Conservation (phyloP, 1,140 invertebrate species). For the Drosophila punjabiensis region DNA sequence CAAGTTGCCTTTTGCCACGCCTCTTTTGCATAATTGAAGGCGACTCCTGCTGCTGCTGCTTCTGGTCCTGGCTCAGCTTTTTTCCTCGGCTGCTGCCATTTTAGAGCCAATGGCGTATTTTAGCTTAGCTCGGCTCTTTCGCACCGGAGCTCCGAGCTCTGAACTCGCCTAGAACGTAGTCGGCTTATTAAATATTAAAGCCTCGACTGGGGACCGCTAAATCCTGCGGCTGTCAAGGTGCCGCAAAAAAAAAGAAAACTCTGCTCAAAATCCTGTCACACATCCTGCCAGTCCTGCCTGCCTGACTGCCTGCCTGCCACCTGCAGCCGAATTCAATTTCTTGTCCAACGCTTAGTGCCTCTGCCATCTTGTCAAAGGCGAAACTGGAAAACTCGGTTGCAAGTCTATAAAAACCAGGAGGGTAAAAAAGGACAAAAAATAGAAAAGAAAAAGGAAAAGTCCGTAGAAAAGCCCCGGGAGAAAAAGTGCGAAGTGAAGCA, state of each 20-base stretch:
- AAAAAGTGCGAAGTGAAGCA: slow-evolving; percentile 1
- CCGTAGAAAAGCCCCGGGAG: slow-evolving; percentile 21
- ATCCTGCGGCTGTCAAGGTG: slow-evolving; percentile 71
- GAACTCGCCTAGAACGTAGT: slow-evolving; percentile 53
- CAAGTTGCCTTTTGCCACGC: slow-evolving; percentile 40
- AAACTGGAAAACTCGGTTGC: slow-evolving; percentile 61
- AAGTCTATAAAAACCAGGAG: slow-evolving; percentile 13
- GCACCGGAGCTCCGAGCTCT: slow-evolving; percentile 3
- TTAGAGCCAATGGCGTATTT: slow-evolving; percentile 36
- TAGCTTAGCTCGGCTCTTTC: slow-evolving; percentile 26
- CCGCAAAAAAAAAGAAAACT: slow-evolving; percentile 30
- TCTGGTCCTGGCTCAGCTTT: slow-evolving; percentile 3
- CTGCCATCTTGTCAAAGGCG: slow-evolving; percentile 55
- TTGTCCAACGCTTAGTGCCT: slow-evolving; percentile 52
- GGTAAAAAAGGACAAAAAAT: background rate
- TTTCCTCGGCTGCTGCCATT: slow-evolving; percentile 2
- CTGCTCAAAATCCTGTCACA: slow-evolving; percentile 68
- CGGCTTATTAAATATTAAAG: slow-evolving; percentile 81
- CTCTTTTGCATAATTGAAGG: slow-evolving; percentile 61
- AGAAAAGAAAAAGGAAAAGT: background rate
- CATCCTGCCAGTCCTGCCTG: slow-evolving; percentile 48
- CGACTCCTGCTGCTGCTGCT: slow-evolving; percentile 14
- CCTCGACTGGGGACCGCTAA: slow-evolving; percentile 61
- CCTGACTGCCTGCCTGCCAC: slow-evolving; percentile 49
- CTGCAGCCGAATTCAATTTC: slow-evolving; percentile 75